A percentile compares a stretch with the other conserved stretches of the same genome.
Conservation (phyloP, 1,140 invertebrate species). For the Chelonus insularis region DNA sequence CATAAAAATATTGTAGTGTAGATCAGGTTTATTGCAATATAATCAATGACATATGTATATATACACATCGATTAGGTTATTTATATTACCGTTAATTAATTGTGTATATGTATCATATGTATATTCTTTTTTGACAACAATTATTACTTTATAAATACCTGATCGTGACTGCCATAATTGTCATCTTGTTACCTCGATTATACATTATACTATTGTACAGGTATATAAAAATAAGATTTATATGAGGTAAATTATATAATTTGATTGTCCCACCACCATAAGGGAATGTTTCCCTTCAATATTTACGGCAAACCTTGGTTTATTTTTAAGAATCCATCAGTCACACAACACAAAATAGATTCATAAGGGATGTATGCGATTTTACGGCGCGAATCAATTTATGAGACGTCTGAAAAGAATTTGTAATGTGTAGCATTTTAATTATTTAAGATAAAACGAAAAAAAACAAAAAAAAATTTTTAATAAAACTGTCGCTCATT, state of each 20-base stretch:
- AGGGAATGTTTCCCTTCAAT: neutral
- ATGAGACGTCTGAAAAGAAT: neutral
- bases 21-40: slow-evolving; percentile 42
- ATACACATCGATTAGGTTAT: slow-evolving; percentile 13
- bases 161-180: slow-evolving; percentile 54
- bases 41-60: slow-evolving; percentile 30
- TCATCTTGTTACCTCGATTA: slow-evolving; percentile 50
- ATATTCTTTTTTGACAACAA: slow-evolving; percentile 31
- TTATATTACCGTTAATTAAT: neutral
- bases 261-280: neutral
- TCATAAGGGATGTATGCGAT: slow-evolving; percentile 1
- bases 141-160: slow-evolving; percentile 3
- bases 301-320: neutral
- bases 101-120: slow-evolving; percentile 40
- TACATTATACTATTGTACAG: slow-evolving; percentile 37
- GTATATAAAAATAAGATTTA: slow-evolving; percentile 31
- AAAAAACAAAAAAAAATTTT: neutral
- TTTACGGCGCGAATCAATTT: neutral
- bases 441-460: neutral
- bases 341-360: slow-evolving; percentile 39
- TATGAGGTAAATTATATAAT: slow-evolving; percentile 26
- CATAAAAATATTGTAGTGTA: slow-evolving; percentile 49
- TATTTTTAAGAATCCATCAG: slow-evolving; percentile 35
- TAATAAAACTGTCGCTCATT: neutral
- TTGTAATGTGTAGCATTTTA: neutral